Conservation (phyloP, 2,113 vertebrate species). For the Clarias magur region DNA sequence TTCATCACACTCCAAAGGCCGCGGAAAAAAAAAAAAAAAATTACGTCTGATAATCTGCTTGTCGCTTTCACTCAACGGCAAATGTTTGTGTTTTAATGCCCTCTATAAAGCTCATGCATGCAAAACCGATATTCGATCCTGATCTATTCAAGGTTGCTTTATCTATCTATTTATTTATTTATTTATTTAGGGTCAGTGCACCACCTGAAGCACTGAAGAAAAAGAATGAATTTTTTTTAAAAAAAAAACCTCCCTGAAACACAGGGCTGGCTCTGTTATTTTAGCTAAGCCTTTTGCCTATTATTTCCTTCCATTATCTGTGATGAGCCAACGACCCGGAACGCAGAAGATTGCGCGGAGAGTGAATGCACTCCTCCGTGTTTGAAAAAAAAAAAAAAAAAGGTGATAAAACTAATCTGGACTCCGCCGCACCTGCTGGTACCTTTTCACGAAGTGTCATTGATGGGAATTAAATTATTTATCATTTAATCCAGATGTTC, state of each 20-base stretch:
- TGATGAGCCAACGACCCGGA: constrained; percentile 5
- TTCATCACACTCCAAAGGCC: constrained; percentile 34
- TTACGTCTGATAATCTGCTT: neutral
- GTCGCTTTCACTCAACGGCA: constrained; percentile 6
- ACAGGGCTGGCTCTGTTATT: constrained; percentile 6
- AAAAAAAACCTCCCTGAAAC: neutral
- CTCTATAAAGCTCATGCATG: neutral
- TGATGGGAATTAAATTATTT: constrained; percentile 42
- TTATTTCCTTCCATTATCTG: constrained; percentile 15
- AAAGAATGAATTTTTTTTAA: neutral
- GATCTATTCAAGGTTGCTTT: neutral
- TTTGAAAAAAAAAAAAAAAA: neutral
- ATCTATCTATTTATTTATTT: too few species aligned
- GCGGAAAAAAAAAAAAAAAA: neutral
- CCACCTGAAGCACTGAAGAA: constrained; percentile 14
- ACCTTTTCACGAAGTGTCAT: neutral
- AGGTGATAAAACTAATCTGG: constrained; percentile 38
- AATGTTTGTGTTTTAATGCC: neutral
- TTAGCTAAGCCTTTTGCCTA: constrained; percentile 2
- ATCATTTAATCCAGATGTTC: constrained; percentile 39
- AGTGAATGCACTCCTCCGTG: constrained; percentile 22
- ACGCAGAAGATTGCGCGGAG: constrained; percentile 10
- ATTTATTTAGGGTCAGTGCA: constrained; percentile 11
- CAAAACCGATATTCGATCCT: neutral
- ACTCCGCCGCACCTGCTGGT: constrained; percentile 33